Evolutionary conservation across 2,888 invertebrate species (phyloP).

Genomic region (Amiota minor): DNA sequence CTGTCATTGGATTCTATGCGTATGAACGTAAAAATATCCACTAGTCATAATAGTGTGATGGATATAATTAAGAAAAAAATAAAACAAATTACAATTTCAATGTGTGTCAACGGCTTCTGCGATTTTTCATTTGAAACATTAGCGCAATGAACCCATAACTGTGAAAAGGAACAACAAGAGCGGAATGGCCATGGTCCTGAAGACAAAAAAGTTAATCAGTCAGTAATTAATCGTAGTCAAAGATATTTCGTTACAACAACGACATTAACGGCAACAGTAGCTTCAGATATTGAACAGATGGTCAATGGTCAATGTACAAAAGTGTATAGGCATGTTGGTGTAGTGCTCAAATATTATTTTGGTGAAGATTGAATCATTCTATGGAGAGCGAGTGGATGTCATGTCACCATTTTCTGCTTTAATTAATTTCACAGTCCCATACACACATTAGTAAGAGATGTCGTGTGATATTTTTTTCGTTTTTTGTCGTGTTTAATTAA

Average conservation of each 20-base stretch:
- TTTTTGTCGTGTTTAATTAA: conserved; percentile 22
- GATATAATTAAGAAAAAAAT: no score
- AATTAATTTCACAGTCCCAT: conserved; percentile 20
- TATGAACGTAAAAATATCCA: no score
- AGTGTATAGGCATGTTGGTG: neutral
- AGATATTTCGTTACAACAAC: no score
- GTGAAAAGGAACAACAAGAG: neutral
- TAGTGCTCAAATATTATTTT: neutral
- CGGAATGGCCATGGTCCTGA: neutral
- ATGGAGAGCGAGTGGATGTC: neutral
- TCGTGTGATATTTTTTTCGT: neutral
- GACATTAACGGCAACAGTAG: neutral
- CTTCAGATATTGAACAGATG: neutral
- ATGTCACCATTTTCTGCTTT: conserved; percentile 18
- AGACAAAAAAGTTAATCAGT: no score
- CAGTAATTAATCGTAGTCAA: no score
- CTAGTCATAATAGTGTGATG: no score
- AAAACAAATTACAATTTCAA: conserved; percentile 7
- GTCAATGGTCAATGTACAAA: neutral
- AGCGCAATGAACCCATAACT: neutral
- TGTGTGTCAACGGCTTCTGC: conserved; percentile 12
- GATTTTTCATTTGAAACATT: conserved; percentile 22
- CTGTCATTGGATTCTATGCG: no score
- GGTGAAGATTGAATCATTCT: neutral
- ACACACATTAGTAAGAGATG: neutral